A percentile compares a stretch with the other conserved stretches of the same genome.
Evolutionary conservation across 2,888 invertebrate genomes (phyloP).

Genomic region (Danaus chrysippus): DNA sequence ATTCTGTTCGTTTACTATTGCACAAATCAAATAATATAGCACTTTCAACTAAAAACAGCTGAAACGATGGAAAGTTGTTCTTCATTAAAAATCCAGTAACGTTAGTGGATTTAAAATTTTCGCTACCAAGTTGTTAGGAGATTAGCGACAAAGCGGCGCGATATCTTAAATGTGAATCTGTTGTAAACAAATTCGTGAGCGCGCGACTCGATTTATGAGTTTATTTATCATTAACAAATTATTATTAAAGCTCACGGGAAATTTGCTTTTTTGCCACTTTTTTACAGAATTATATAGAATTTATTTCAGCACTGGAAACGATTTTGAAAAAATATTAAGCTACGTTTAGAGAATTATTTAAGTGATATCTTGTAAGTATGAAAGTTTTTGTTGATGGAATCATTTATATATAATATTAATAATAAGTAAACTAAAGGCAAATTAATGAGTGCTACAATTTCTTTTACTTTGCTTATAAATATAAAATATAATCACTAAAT

Average conservation of each 20-base stretch:
- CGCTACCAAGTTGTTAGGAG: slow-evolving; percentile 76
- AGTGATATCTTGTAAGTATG: background rate
- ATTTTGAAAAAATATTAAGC: slow-evolving; percentile 25
- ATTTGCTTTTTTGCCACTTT: slow-evolving; percentile 49
- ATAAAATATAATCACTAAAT: background rate
- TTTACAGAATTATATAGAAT: slow-evolving; percentile 13
- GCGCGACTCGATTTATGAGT: slow-evolving; percentile 73
- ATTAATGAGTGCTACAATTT: no score
- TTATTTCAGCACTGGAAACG: slow-evolving; percentile 6
- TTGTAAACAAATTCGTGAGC: slow-evolving; percentile 77
- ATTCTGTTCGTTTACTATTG: no score
- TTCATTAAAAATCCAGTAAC: slow-evolving; percentile 58
- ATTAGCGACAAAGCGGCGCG: slow-evolving; percentile 76
- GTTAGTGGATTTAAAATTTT: slow-evolving; percentile 70
- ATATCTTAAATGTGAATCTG: slow-evolving; percentile 79
- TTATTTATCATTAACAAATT: slow-evolving; percentile 81
- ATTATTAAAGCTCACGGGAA: slow-evolving; percentile 72
- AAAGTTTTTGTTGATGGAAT: background rate
- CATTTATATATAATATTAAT: no score
- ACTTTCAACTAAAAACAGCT: slow-evolving; percentile 13
- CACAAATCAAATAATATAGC: background rate
- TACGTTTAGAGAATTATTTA: background rate
- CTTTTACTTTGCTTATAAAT: no score
- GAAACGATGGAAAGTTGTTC: slow-evolving; percentile 48
- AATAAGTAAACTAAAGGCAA: no score